Evolutionary conservation across 2,888 invertebrate species (phyloP), one percentile per base, ranked within the genome.

Genomic region (Drosophila algonquin): DNA sequence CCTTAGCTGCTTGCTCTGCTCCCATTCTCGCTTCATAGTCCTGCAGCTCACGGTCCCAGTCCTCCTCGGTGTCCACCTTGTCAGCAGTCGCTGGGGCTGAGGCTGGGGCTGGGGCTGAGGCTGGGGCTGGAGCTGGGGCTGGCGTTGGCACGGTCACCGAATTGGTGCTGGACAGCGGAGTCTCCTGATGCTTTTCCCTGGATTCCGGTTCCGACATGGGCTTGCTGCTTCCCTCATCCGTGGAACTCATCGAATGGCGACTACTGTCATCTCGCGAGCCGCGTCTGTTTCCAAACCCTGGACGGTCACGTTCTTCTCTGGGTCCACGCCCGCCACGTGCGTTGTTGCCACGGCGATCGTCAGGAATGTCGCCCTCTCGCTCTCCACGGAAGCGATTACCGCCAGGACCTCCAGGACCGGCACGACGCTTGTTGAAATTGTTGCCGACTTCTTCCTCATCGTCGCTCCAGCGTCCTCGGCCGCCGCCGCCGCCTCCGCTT

Each of bases 11-110:
- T 56, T 78, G 75, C 18, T 78, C 77, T 44, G 73, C 75, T 45
- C 81, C 86, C 76, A 78, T 80, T 76, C 70, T 87, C 48, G 87
- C 85, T 63, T 92, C 91, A 53, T 90, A 90, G 51, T 91, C 92
- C 52, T 88, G 81, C 16, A 92, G 79, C 63, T 92, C 92, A 10
- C 83, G 82, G 81, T 92, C 91, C 91, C 92, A 91, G 79, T 92
- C 91, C 57, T 91, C 91, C 75, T 92, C 91, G n/a, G 91, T 92
- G 52, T 91, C 92, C 53, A 75, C 85, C 54, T 63, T 6, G n/a
- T 40, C 50, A 9, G 46, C 24, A 51, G 40, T 8, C 14, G 57
- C 44, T 24, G 44, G 24, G 7, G 52, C 10, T 32, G 59, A 3
- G 8, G 50, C 35, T 8, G 63, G 12, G 3, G 30, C 7, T n/a